Conservation (phyloP, 1,140 invertebrate genomes). For the Phymorhynchus buccinoides region DNA sequence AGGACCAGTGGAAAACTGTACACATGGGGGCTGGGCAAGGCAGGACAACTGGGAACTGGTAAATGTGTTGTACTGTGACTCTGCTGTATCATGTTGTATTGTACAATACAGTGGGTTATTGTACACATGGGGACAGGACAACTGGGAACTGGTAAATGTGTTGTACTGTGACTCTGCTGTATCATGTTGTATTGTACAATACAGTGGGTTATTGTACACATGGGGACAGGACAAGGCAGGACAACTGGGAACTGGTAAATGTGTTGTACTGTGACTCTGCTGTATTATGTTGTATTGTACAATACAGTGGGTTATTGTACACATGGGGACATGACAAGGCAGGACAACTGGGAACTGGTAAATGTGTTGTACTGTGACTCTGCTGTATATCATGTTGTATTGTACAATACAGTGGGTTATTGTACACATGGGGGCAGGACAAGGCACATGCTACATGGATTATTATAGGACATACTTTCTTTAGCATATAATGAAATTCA, state of each 20-base stretch:
- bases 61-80: slow-evolving; percentile 27
- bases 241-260: not conserved
- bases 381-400: too few relatives aligned
- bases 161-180: not conserved
- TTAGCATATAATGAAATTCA: too few relatives aligned
- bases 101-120: slow-evolving; percentile 33
- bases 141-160: slow-evolving; percentile 5
- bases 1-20: not conserved
- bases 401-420: too few relatives aligned
- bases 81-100: too few relatives aligned
- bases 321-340: not conserved
- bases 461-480: too few relatives aligned
- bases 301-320: not conserved
- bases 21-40: slow-evolving; percentile 56
- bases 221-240: not conserved
- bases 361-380: not conserved
- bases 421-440: too few relatives aligned
- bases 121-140: not conserved
- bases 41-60: slow-evolving; percentile 54
- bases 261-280: slow-evolving; percentile 8
- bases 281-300: not conserved
- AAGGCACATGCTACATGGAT: too few relatives aligned
- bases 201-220: not conserved
- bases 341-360: not conserved
- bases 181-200: not conserved